Conservation (phyloP, 2,888 invertebrate species). For the Rhagonycha lutea region DNA sequence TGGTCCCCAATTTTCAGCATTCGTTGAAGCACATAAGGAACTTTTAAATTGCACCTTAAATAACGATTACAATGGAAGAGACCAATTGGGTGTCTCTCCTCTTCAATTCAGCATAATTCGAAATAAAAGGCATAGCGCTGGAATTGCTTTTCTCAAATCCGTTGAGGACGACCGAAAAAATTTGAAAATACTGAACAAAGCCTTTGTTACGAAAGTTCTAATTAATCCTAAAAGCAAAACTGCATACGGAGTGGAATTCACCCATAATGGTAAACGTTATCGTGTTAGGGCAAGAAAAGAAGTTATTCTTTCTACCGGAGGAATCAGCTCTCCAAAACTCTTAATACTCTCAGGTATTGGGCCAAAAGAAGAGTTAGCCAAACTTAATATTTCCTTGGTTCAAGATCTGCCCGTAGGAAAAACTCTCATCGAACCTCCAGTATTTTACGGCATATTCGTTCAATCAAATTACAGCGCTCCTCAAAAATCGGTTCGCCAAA, state of each 20-base stretch:
- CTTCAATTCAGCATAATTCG: no score
- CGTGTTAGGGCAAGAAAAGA: slow-evolving; percentile 64
- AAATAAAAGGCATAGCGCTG: no score
- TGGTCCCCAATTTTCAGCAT: no score
- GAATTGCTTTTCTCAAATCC: no score
- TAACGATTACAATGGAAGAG: no score
- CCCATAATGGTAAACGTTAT: slow-evolving; percentile 52
- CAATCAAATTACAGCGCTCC: slow-evolving; percentile 25
- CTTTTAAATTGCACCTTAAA: no score
- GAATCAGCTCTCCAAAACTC: slow-evolving; percentile 62
- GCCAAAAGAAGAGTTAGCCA: background rate
- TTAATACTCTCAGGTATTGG: slow-evolving; percentile 13
- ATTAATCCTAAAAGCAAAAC: slow-evolving; percentile 57
- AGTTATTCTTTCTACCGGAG: slow-evolving; percentile 75
- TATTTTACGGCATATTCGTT: slow-evolving; percentile 71
- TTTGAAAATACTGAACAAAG: slow-evolving; percentile 58
- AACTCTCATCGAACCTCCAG: slow-evolving; percentile 68
- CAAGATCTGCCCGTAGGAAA: slow-evolving; percentile 36
- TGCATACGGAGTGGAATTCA: slow-evolving; percentile 63
- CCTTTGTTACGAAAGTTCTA: slow-evolving; percentile 60
- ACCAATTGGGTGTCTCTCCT: no score
- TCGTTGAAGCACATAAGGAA: no score
- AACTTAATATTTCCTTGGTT: slow-evolving; percentile 34
- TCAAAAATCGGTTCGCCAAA: background rate
- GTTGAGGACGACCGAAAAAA: no score